Percentiles rank a stretch among this genome's conserved stretches.
Evolutionary conservation across 2,113 vertebrate genomes (phyloP).

Genomic region (Thalassarche chlororhynchos): DNA sequence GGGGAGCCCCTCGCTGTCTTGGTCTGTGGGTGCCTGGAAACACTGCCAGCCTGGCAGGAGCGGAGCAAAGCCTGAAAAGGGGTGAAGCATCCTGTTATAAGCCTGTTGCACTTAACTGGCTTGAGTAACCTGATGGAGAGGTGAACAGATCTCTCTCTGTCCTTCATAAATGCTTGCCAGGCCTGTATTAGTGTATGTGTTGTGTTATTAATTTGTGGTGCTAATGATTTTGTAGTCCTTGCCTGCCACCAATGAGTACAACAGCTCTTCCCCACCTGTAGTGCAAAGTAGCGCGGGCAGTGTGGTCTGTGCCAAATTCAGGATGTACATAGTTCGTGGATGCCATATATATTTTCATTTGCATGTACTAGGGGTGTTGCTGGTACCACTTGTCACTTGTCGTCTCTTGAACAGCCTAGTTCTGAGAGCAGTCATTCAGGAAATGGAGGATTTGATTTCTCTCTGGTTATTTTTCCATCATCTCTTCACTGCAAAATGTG

Average conservation of each 20-base stretch:
- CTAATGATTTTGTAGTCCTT: not conserved
- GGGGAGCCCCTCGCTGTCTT: rapidly evolving
- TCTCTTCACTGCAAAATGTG: not conserved
- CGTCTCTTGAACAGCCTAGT: not conserved
- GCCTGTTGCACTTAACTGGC: not conserved
- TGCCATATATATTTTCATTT: not conserved
- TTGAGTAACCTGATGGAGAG: not conserved
- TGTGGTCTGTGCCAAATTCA: not conserved
- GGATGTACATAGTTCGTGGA: not conserved
- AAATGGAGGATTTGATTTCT: not conserved
- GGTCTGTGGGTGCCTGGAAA: not conserved
- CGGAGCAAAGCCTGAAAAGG: not conserved
- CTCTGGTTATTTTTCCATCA: not conserved
- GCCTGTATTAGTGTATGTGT: not conserved
- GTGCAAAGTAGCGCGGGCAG: rapidly evolving
- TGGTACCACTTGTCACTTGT: not conserved
- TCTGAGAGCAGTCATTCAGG: not conserved
- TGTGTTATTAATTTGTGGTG: not conserved
- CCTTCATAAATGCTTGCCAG: not conserved
- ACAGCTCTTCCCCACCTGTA: not conserved
- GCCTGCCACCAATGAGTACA: not conserved
- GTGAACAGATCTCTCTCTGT: not conserved
- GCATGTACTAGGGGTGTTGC: not conserved
- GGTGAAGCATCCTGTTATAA: not conserved
- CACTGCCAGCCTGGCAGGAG: not conserved